These are phyloP conservation scores for Masnerella sp. DNA, from an alignment of 2,888 invertebrate species.

Conservation along the genomic window DNA sequence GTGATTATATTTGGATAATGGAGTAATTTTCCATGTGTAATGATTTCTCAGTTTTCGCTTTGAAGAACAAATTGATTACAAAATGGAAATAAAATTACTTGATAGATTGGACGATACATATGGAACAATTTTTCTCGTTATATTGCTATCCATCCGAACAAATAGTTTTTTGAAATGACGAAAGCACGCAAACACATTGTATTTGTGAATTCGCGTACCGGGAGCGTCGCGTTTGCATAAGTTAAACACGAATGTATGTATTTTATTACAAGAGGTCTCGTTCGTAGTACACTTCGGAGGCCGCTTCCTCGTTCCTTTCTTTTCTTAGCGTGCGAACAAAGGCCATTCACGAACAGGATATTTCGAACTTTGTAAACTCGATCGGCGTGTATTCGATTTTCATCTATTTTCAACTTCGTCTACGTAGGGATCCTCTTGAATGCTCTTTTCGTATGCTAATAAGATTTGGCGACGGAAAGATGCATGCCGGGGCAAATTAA, in stretches of 20 bases:
- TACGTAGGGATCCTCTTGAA: constrained; percentile 29
- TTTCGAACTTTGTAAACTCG: constrained; percentile 53
- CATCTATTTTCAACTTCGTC: constrained; percentile 50
- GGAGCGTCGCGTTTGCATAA: constrained; percentile 14
- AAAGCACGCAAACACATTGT: neutral
- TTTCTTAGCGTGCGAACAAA: constrained; percentile 39
- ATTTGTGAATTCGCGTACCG: constrained; percentile 10
- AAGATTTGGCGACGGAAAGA: constrained; percentile 41
- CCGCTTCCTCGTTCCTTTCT: constrained; percentile 25
- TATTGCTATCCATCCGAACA: neutral
- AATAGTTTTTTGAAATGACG: neutral
- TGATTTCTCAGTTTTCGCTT: no score
- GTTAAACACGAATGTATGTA: constrained; percentile 21
- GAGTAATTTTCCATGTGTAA: no score
- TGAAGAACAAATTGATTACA: neutral
- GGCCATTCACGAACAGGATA: constrained; percentile 45
- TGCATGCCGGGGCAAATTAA: constrained; percentile 48
- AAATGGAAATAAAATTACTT: neutral
- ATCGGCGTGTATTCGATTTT: constrained; percentile 51
- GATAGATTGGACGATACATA: no score
- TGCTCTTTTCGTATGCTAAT: constrained; percentile 51
- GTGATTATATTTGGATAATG: no score
- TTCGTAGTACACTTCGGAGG: constrained; percentile 11
- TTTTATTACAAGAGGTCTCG: constrained; percentile 28
- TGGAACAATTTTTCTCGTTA: no score